Conservation (phyloP, 2,113 vertebrate species). For the Tragelaphus imberbis region DNA sequence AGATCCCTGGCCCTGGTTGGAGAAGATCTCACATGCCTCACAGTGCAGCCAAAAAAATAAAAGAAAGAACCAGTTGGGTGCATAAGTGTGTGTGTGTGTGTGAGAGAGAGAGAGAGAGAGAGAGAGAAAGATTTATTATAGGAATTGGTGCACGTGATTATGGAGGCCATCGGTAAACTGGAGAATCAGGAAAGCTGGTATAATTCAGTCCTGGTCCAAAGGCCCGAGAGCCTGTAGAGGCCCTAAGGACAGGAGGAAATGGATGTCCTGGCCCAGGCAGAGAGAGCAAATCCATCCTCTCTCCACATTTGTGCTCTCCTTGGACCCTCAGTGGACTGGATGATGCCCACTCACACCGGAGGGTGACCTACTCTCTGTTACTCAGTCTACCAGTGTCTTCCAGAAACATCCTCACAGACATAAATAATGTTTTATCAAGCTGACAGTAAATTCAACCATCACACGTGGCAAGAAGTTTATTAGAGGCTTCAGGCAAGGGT, state of each 20-base stretch:
- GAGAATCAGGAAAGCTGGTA: not conserved
- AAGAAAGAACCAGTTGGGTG: not conserved
- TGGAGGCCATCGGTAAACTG: not conserved
- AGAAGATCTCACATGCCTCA: not conserved
- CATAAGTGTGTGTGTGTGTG: not conserved
- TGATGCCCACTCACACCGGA: not conserved
- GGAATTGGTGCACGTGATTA: not conserved
- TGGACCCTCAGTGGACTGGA: not conserved
- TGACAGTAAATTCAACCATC: not conserved
- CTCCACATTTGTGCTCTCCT: not conserved
- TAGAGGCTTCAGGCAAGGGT: not conserved
- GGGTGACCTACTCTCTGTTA: not conserved
- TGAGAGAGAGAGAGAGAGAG: no score
- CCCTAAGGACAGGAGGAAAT: not conserved
- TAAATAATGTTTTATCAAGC: not conserved
- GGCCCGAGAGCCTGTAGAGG: not conserved
- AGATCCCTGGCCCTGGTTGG: not conserved
- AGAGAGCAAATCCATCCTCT: not conserved
- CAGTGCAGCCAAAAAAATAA: not conserved
- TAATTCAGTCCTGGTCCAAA: not conserved
- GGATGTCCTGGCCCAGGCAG: not conserved
- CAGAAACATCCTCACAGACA: not conserved
- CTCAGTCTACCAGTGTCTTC: not conserved
- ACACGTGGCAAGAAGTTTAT: not conserved
- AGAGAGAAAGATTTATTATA: not conserved